Percentiles rank a stretch among this genome's conserved stretches.
These are phyloP conservation scores for Pseudomyrmex concolor DNA, from an alignment of 1,140 invertebrate genomes.

Conservation along the genomic window DNA sequence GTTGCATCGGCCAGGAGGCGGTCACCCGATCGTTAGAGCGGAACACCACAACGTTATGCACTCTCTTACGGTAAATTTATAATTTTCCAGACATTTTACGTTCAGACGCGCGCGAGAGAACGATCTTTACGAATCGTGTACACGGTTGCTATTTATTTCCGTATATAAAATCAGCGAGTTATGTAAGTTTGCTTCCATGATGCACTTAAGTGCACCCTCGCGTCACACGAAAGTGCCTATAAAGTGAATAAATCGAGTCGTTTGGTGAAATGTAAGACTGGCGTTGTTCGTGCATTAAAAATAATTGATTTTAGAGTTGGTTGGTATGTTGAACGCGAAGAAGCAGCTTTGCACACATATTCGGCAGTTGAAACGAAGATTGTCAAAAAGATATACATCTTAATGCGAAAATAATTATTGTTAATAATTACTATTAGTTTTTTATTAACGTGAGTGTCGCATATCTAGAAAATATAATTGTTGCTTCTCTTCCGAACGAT, in stretches of 20 bases:
- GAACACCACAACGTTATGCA: conserved; percentile 12
- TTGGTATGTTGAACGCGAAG: neutral
- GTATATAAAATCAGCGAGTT: neutral
- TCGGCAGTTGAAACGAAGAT: too few species aligned
- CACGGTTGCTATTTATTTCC: neutral
- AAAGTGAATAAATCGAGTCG: neutral
- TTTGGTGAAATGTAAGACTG: neutral
- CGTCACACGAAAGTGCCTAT: neutral
- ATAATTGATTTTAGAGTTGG: neutral
- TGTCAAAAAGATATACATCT: too few species aligned
- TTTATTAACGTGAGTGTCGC: too few species aligned
- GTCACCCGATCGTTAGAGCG: conserved; percentile 18
- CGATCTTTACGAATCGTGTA: neutral
- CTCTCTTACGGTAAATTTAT: conserved; percentile 49
- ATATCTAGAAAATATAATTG: too few species aligned
- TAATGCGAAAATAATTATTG: too few species aligned
- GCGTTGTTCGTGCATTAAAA: neutral
- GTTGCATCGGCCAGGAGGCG: conserved; percentile 35
- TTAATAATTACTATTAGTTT: too few species aligned
- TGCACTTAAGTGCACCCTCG: neutral
- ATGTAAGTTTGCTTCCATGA: neutral
- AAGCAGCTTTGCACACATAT: neutral
- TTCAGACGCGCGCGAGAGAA: too few species aligned
- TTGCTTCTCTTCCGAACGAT: too few species aligned
- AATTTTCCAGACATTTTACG: conserved; percentile 22